These are phyloP conservation scores for Portevinia maculata DNA, from an alignment of 2,888 invertebrate species.

Conservation along the genomic window DNA sequence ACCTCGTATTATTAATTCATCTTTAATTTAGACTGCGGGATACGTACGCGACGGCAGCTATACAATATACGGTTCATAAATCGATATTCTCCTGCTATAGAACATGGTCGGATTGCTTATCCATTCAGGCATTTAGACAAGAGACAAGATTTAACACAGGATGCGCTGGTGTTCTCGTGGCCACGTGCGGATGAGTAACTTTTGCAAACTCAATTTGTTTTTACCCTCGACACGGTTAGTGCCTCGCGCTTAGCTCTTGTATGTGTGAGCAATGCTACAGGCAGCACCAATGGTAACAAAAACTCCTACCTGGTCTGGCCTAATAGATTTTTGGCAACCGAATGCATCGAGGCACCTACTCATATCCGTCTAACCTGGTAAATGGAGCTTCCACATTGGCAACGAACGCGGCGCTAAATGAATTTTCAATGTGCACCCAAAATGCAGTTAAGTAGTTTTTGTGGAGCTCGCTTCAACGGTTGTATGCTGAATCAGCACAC, in stretches of 20 bases:
- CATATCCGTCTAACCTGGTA: slow-evolving; percentile 22
- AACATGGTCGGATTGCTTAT: not conserved
- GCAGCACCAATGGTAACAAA: slow-evolving; percentile 23
- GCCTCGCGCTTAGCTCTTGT: slow-evolving; percentile 1
- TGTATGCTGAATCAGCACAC: slow-evolving; percentile 58
- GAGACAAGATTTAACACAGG: slow-evolving; percentile 42
- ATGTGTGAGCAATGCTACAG: not conserved
- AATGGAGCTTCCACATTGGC: slow-evolving; percentile 33
- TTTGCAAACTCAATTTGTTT: slow-evolving; percentile 60
- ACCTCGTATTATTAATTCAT: slow-evolving; percentile 73
- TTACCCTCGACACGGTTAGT: slow-evolving; percentile 44
- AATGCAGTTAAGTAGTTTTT: slow-evolving; percentile 48
- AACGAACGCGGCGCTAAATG: slow-evolving; percentile 8
- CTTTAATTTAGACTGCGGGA: slow-evolving; percentile 67
- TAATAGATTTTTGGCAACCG: slow-evolving; percentile 41
- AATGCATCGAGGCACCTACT: not conserved
- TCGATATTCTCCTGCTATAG: slow-evolving; percentile 43
- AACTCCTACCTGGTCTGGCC: slow-evolving; percentile 6
- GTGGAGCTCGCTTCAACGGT: slow-evolving; percentile 48
- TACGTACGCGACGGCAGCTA: not conserved
- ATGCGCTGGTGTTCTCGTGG: slow-evolving; percentile 2
- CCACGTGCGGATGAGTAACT: slow-evolving; percentile 58
- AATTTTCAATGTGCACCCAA: slow-evolving; percentile 36
- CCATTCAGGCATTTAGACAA: slow-evolving; percentile 9
- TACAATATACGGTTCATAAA: slow-evolving; percentile 1